phyloP scores from a whole-genome alignment of 2,113 vertebrate genomes.

The Tursiops truncatus region DNA sequence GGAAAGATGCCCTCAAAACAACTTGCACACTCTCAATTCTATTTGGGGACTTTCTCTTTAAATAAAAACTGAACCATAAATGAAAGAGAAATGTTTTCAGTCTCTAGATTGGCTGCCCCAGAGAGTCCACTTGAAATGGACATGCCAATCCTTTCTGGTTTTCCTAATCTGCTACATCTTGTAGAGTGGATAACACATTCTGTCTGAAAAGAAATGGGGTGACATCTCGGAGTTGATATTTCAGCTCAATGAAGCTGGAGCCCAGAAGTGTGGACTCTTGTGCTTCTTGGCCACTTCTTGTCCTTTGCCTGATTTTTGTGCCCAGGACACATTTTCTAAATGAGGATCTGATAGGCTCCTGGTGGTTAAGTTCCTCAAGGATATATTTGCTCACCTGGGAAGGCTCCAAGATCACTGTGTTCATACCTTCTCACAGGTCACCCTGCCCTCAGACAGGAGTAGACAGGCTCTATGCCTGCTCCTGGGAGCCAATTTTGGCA shows the following conservation, averaged over 20 bases:
- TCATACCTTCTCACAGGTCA: rapidly evolving
- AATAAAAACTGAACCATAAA: constrained; percentile 62
- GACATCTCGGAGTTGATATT: constrained; percentile 17
- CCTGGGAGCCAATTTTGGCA: background rate
- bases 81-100: constrained; percentile 60
- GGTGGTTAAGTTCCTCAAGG: background rate
- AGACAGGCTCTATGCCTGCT: background rate
- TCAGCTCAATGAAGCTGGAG: constrained; percentile 44
- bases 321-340: background rate
- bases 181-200: constrained; percentile 18
- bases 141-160: constrained; percentile 36
- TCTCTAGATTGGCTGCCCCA: background rate
- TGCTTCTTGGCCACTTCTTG: constrained; percentile 18
- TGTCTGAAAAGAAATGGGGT: constrained; percentile 19
- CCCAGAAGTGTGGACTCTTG: background rate
- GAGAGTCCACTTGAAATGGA: constrained; percentile 55
- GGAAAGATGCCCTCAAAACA: constrained; percentile 73
- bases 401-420: background rate
- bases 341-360: background rate
- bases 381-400: background rate
- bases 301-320: background rate
- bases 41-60: constrained; percentile 59
- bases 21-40: constrained; percentile 25
- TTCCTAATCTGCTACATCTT: constrained; percentile 45
- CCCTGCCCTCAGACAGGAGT: background rate